A percentile compares a stretch with the other conserved stretches of the same genome.
These are phyloP conservation scores for Alfaro cultratus DNA, from an alignment of 2,797 vertebrate species.

Conservation along the genomic window DNA sequence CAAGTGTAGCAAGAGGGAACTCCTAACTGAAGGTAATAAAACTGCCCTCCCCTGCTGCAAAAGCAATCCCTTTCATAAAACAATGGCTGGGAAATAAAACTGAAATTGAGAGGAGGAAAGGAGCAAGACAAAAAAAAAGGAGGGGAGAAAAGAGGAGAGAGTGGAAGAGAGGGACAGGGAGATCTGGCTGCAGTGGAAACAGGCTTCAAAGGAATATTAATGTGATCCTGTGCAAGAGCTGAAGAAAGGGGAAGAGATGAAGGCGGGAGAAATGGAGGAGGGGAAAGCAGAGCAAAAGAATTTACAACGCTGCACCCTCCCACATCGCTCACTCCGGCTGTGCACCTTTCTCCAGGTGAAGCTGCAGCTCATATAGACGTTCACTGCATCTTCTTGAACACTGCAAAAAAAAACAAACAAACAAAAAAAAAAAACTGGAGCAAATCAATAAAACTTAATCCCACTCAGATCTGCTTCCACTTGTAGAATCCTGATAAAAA, in stretches of 20 bases:
- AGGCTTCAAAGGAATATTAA: conserved; percentile 83
- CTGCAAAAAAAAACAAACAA: too few species aligned
- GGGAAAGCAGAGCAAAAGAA: conserved; percentile 34
- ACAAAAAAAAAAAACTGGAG: not conserved
- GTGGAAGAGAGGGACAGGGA: conserved; percentile 44
- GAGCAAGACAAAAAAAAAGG: conserved; percentile 24
- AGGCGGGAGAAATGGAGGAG: conserved; percentile 21
- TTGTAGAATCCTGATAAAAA: not conserved
- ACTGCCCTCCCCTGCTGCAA: conserved; percentile 49
- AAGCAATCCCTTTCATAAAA: conserved; percentile 46
- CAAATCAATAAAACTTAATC: not conserved
- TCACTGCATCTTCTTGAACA: conserved; percentile 10
- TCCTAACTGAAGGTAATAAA: conserved; percentile 71
- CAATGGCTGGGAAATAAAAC: conserved; percentile 40
- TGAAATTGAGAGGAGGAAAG: conserved; percentile 19
- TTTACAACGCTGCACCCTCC: conserved; percentile 26
- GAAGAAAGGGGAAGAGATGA: conserved; percentile 50
- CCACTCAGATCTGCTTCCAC: not conserved
- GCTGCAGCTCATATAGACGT: conserved; percentile 8
- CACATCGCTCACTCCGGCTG: conserved; percentile 30
- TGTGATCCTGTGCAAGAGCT: conserved; percentile 73
- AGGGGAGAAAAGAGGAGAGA: conserved; percentile 34
- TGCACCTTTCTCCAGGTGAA: conserved; percentile 61
- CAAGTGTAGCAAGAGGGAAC: conserved; percentile 66
- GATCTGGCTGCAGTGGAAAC: conserved; percentile 71